Conservation (phyloP, 2,113 vertebrate species). For the human region DNA sequence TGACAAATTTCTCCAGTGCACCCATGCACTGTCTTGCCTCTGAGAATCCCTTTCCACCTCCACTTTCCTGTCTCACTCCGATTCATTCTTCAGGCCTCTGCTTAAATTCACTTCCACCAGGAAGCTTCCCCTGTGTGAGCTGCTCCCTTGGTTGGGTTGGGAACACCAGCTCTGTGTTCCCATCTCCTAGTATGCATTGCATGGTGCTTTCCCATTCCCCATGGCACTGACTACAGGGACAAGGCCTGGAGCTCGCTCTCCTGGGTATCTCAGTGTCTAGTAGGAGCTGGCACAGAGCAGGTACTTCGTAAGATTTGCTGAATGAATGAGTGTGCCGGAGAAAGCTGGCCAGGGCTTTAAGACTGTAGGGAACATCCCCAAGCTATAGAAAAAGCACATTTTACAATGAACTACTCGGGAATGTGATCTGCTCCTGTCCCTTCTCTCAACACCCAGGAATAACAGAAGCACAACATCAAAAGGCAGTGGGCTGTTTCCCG, state of each 20-base stretch:
- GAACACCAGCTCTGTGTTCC: background rate
- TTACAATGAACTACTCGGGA: background rate
- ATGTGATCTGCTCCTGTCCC: background rate
- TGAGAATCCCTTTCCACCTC: background rate
- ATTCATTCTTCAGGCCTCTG: background rate
- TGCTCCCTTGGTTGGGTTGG: background rate
- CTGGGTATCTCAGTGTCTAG: background rate
- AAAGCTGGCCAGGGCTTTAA: background rate
- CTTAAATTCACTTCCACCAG: background rate
- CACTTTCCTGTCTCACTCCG: background rate
- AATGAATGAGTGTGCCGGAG: background rate
- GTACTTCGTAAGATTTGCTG: background rate
- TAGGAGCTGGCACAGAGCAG: background rate
- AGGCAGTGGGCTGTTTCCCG: background rate
- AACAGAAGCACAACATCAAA: background rate
- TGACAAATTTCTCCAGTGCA: background rate
- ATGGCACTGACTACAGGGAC: background rate
- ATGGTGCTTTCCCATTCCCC: fast-evolving
- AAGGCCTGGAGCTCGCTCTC: background rate
- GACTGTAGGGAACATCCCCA: background rate
- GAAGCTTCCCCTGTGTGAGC: background rate
- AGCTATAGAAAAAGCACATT: background rate
- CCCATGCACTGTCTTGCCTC: background rate
- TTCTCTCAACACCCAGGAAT: background rate
- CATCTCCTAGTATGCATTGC: fast-evolving